Conservation (phyloP, 2,888 invertebrate species). For the Harpalus rufipes region DNA sequence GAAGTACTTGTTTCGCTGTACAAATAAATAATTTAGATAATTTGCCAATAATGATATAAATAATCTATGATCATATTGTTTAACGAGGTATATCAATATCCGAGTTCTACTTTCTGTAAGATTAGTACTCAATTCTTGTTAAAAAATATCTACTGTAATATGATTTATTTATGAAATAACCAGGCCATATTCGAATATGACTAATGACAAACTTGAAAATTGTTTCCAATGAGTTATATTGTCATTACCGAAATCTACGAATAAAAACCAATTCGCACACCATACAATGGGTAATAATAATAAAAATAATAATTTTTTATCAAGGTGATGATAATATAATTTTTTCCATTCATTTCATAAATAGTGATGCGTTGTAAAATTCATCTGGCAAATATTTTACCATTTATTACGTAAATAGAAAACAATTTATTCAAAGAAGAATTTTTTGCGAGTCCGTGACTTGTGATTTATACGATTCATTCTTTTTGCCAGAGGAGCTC, state of each 20-base stretch:
- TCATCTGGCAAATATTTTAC: conserved; percentile 49
- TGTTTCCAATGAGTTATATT: too few relatives aligned
- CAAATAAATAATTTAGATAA: conserved; percentile 4
- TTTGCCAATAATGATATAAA: neutral
- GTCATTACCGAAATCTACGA: too few relatives aligned
- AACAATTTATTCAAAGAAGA: conserved; percentile 53
- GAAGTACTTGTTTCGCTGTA: neutral
- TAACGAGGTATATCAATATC: neutral
- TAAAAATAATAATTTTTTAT: conserved; percentile 17
- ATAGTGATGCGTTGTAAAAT: conserved; percentile 43
- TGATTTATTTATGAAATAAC: too few relatives aligned
- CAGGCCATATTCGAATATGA: too few relatives aligned
- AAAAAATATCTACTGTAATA: neutral
- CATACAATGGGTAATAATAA: too few relatives aligned
- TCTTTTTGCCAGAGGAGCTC: conserved; percentile 30
- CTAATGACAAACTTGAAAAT: too few relatives aligned
- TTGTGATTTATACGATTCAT: conserved; percentile 50
- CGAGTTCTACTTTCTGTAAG: neutral
- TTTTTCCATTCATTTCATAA: conserved; percentile 34
- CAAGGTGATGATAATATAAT: neutral
- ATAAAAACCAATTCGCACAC: too few relatives aligned
- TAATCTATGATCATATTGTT: neutral
- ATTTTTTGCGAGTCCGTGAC: conserved; percentile 45
- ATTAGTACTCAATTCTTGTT: neutral
- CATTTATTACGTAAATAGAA: conserved; percentile 55